Evolutionary conservation across 2,797 vertebrate species (phyloP), one percentile per base, ranked within the genome.

Genomic region (Telmatherina bonti): DNA sequence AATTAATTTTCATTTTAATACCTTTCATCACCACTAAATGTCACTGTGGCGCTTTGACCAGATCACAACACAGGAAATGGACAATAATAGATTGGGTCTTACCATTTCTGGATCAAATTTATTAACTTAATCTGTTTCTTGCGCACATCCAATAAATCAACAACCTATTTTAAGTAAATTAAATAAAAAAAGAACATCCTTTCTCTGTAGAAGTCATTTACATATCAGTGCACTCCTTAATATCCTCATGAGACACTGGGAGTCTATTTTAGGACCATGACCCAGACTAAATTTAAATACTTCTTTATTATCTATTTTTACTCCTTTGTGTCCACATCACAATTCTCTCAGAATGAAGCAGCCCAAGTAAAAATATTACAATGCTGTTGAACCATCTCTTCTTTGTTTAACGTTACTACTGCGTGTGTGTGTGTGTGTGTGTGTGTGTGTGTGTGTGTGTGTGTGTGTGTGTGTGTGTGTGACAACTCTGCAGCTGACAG

Each of bases 281-380:
- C 62, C 27, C 2, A 35, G 63, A 70, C 70, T 89, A 91, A 82
- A 70, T 89, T 7, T 24, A 77, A 85, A 76, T 8, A 57, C 20
- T 11, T 71, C 22, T 60, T 65, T 62, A 61, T 82, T 13, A 47
- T 91, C 85, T 91, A 89, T 89, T 92, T 92, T 87, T 89, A 76
- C 78, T 69, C 27, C 69, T 75, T 74, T 72, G 74, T 68, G 72
- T 71, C 63, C 31, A 64, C 67, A 35, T 79, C 27, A 16, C 62
- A 43, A 45, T 61, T 69, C 59, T 72, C 72, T 75, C 43, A 62
- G 67, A 66, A 70, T 38, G 12, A 49, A 58, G 62, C 41, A 30
- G 41, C 26, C 49, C 61, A 52, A 72, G 11, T 69, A 18, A 65
- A 75, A 70, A 70, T 24, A 47, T 62, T 33, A n/a, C 15, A n/a